Evolutionary conservation across 2,888 invertebrate species (phyloP), one percentile per base, ranked within the genome.

Genomic region (Diplazon laetatorius): DNA sequence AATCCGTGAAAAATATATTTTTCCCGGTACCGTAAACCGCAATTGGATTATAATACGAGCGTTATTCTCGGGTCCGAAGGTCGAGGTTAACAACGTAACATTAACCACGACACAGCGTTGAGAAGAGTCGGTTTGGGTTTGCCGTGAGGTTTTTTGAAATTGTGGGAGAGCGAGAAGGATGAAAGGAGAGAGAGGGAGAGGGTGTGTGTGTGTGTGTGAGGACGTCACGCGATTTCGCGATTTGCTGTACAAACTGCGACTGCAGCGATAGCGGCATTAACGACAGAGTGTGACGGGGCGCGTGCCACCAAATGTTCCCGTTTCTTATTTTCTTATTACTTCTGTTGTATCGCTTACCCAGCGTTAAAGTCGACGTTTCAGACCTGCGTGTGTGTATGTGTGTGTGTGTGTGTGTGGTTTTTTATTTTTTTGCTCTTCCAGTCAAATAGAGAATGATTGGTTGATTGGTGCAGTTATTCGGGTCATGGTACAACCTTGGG

Each of bases 71-170:
- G 10, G 30, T 14, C 50, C 44, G 72, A 81, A 80, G 81, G 81
- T 81, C 81, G 80, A 81, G 82, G 78, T 78, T 80, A 76, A 72
- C 74, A 74, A 78, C 76, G 77, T 73, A 76, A 71, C 63, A 78
- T 82, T 82, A 78, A 71, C 59, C 48, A 52, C 25, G 60, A 63
- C 55, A 63, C 55, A 72, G 68, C 68, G 72, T 77, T 66, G 74
- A 80, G 48, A 44, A 82, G 48, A 76, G 16, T 30, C n/a, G 52
- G 3, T 25, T n/a, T n/a, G 46, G 30, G 18, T 10, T 14, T 46
- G 18, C 6, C 14, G 52, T 14, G 25, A 52, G 52, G 14, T 52
- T 52, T 52, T 30, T 14, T 8, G 22, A 52, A 52, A 16, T 59
- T 14, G 14, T 35, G 42, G 18, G n/a, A 16, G 42, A 18, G 57